Evolutionary conservation across 2,797 vertebrate genomes (phyloP).

Genomic region (Chaetodon trifasciatus): DNA sequence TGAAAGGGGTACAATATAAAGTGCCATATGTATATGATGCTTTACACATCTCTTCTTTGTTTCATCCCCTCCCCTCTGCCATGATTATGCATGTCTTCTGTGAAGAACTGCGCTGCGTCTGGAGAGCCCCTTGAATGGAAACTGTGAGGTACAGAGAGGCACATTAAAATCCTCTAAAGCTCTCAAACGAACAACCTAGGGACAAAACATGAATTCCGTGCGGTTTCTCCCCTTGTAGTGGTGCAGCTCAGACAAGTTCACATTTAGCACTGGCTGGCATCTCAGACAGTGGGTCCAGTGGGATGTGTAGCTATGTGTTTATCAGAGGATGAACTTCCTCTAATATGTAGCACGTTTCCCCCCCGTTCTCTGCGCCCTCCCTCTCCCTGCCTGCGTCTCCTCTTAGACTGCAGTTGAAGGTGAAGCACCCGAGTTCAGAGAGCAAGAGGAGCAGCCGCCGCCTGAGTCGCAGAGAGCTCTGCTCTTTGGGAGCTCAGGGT

Average conservation of each 20-base stretch:
- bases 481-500: constrained; percentile 67
- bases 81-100: constrained; percentile 84
- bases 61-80: constrained; percentile 76
- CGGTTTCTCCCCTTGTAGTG: constrained; percentile 84
- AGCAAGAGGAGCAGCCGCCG: constrained; percentile 64
- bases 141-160: constrained; percentile 79
- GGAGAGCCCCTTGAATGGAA: constrained; percentile 82
- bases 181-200: constrained; percentile 88
- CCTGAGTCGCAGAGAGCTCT: constrained; percentile 51
- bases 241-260: constrained; percentile 81
- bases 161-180: constrained; percentile 81
- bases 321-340: constrained; percentile 85
- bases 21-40: constrained; percentile 85
- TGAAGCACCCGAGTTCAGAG: constrained; percentile 80
- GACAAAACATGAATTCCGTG: constrained; percentile 86
- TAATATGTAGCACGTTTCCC: constrained; percentile 70
- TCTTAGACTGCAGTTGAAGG: constrained; percentile 75
- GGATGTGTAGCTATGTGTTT: constrained; percentile 88
- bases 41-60: constrained; percentile 83
- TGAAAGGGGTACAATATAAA: constrained; percentile 86
- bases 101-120: constrained; percentile 82
- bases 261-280: constrained; percentile 81
- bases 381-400: constrained; percentile 36
- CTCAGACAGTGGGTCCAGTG: constrained; percentile 85
- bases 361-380: constrained; percentile 10